Evolutionary conservation across 2,888 invertebrate species (phyloP).

Genomic region (Cyrtodaria siliqua): DNA sequence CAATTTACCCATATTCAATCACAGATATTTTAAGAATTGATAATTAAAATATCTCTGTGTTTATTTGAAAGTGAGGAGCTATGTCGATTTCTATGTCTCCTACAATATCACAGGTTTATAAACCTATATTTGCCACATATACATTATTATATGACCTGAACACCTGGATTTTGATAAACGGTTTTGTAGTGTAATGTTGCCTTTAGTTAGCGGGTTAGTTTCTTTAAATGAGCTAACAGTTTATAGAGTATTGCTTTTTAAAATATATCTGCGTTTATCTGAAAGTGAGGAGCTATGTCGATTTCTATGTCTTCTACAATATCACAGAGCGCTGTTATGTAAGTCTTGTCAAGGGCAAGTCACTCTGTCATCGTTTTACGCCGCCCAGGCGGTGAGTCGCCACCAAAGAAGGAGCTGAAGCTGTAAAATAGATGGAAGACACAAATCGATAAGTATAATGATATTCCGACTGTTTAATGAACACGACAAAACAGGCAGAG

Average conservation of each 20-base stretch:
- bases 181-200: too few relatives aligned
- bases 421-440: constrained; percentile 48
- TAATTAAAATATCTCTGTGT: neutral
- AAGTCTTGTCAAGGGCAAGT: constrained; percentile 46
- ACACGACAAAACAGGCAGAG: too few relatives aligned
- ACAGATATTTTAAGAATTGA: too few relatives aligned
- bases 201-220: too few relatives aligned
- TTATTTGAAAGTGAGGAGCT: constrained; percentile 16
- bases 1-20: too few relatives aligned
- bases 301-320: constrained; percentile 40
- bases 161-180: too few relatives aligned
- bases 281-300: constrained; percentile 33
- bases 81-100: constrained; percentile 42
- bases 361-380: constrained; percentile 26
- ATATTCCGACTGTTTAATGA: too few relatives aligned
- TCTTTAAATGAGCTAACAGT: too few relatives aligned
- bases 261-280: constrained; percentile 1
- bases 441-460: neutral
- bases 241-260: too few relatives aligned
- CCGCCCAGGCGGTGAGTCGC: constrained; percentile 44
- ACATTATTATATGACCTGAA: too few relatives aligned
- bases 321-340: constrained; percentile 54
- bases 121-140: too few relatives aligned
- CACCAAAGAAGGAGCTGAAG: constrained; percentile 72
- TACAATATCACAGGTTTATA: constrained; percentile 63